phyloP scores from a whole-genome alignment of 2,113 vertebrate genomes.

The Murina feae region DNA sequence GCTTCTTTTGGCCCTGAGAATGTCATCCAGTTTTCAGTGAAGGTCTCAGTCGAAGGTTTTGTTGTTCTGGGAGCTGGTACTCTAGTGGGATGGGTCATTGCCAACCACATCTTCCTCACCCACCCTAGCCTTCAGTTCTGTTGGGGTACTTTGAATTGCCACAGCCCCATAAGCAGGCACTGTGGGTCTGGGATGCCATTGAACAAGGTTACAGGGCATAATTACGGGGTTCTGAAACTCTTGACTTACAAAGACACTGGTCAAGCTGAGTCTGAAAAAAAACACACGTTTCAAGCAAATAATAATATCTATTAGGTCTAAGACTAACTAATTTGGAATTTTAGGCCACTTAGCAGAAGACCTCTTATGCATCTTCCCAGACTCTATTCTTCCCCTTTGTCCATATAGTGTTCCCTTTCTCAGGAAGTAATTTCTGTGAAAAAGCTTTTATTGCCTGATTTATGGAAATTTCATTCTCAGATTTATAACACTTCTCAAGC shows the following conservation, averaged over 20 bases:
- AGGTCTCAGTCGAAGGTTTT: slow-evolving; percentile 64
- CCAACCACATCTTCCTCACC: slow-evolving; percentile 32
- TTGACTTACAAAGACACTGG: slow-evolving; percentile 43
- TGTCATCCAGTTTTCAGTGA: slow-evolving; percentile 56
- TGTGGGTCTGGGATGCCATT: neutral
- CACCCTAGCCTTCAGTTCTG: slow-evolving; percentile 19
- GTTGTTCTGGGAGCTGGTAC: slow-evolving; percentile 71
- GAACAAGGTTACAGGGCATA: slow-evolving; percentile 10
- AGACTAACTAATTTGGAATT: slow-evolving; percentile 42
- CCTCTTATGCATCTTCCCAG: neutral
- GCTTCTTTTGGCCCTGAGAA: slow-evolving; percentile 67
- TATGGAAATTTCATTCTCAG: slow-evolving; percentile 36
- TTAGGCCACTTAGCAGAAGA: neutral
- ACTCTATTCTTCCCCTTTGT: neutral
- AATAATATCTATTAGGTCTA: slow-evolving; percentile 26
- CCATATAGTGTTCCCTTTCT: slow-evolving; percentile 48
- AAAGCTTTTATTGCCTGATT: slow-evolving; percentile 64
- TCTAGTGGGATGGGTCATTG: neutral
- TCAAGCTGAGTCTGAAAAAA: slow-evolving; percentile 37
- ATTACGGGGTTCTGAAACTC: slow-evolving; percentile 37
- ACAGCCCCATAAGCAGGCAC: slow-evolving; percentile 19
- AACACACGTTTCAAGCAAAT: slow-evolving; percentile 36
- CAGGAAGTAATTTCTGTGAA: slow-evolving; percentile 52
- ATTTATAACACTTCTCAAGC: slow-evolving; percentile 55
- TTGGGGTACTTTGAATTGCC: slow-evolving; percentile 49